These are phyloP conservation scores for Eptatretus burgeri DNA, from an alignment of 2,113 vertebrate genomes.

Conservation along the genomic window DNA sequence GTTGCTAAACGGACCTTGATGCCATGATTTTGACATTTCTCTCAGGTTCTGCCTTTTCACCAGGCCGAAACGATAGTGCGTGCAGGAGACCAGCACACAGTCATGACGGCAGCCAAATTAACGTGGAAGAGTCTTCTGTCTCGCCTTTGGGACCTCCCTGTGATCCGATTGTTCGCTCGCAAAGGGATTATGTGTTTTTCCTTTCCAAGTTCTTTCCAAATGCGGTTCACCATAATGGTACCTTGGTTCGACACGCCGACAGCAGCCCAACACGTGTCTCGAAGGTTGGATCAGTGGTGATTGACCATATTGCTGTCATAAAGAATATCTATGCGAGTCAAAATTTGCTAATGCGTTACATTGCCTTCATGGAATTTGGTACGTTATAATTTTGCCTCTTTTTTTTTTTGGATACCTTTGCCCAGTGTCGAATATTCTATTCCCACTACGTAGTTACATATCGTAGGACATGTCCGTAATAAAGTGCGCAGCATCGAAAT, in stretches of 20 bases:
- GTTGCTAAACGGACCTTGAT: too few relatives aligned
- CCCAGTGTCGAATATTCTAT: too few relatives aligned
- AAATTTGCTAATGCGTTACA: too few relatives aligned
- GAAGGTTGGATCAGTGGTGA: too few relatives aligned
- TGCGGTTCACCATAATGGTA: conserved; percentile 23
- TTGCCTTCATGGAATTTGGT: too few relatives aligned
- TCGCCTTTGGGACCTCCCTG: too few relatives aligned
- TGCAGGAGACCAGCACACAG: conserved; percentile 31
- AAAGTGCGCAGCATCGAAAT: too few relatives aligned
- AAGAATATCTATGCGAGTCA: neutral
- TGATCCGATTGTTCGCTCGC: too few relatives aligned
- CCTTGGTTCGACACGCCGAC: conserved; percentile 28
- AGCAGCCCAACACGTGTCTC: conserved; percentile 40
- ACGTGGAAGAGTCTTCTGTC: conserved; percentile 44
- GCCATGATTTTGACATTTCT: conserved; percentile 7
- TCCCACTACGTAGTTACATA: too few relatives aligned
- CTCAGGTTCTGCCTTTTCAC: conserved; percentile 30
- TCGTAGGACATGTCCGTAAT: too few relatives aligned
- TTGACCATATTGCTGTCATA: neutral
- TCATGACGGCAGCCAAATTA: conserved; percentile 17
- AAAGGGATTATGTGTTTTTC: conserved; percentile 42
- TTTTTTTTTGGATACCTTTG: too few relatives aligned
- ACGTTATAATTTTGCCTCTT: too few relatives aligned
- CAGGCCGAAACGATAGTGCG: conserved; percentile 25
- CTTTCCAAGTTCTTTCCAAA: conserved; percentile 62